Conservation (phyloP, 2,888 invertebrate species). For the Thelaira solivaga region DNA sequence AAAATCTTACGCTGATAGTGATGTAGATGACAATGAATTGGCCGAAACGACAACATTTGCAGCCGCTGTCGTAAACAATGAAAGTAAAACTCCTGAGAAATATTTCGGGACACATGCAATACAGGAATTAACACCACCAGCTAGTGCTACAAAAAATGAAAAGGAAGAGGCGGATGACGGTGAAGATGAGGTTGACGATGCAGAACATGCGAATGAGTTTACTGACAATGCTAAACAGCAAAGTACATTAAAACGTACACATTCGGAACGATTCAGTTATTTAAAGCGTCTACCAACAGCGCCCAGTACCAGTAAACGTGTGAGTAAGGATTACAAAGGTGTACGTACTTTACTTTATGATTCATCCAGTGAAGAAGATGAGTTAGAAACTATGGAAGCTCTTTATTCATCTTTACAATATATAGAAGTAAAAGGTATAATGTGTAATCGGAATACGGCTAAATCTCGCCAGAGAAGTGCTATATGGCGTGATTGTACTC, state of each 20-base stretch:
- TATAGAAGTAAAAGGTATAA: constrained; percentile 64
- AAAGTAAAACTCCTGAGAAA: constrained; percentile 58
- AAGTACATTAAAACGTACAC: constrained; percentile 56
- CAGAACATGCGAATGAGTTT: not conserved
- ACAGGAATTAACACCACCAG: constrained; percentile 64
- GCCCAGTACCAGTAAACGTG: constrained; percentile 50
- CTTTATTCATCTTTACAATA: constrained; percentile 65
- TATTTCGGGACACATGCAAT: constrained; percentile 30
- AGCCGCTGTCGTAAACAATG: constrained; percentile 26
- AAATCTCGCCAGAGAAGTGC: constrained; percentile 27
- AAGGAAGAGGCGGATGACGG: constrained; percentile 46
- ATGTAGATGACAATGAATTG: constrained; percentile 62
- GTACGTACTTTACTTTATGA: constrained; percentile 59
- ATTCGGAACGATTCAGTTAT: constrained; percentile 60
- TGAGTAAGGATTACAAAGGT: constrained; percentile 48
- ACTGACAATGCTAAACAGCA: constrained; percentile 5
- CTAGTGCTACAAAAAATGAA: constrained; percentile 55
- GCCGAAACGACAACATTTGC: constrained; percentile 51
- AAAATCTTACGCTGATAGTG: constrained; percentile 65
- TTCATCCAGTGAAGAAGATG: constrained; percentile 63
- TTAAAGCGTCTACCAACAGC: constrained; percentile 60
- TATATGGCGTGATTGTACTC: constrained; percentile 62
- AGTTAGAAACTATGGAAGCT: constrained; percentile 47
- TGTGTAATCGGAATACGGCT: constrained; percentile 55
- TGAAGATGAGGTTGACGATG: not conserved